A percentile compares a stretch with the other conserved stretches of the same genome.
phyloP scores from a whole-genome alignment of 2,797 vertebrate species.

The Hemitrygon akajei region DNA sequence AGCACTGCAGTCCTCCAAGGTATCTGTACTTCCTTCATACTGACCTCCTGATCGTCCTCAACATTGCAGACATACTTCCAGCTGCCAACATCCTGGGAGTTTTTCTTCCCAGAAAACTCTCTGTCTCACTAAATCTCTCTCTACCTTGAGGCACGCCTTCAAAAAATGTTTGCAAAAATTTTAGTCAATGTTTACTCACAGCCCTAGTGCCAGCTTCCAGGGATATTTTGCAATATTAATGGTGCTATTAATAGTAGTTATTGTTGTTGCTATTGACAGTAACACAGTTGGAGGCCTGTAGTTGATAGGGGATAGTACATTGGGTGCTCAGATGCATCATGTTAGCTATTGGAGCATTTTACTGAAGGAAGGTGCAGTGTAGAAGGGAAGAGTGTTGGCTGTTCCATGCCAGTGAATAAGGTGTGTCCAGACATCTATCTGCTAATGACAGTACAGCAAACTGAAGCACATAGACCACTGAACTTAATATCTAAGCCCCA shows the following conservation, averaged over 20 bases:
- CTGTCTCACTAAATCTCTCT: too few species aligned
- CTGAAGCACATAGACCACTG: neutral
- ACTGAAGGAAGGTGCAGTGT: neutral
- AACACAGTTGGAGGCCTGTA: neutral
- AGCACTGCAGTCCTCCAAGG: too few species aligned
- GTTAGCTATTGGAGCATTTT: neutral
- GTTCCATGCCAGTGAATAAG: neutral
- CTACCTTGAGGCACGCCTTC: too few species aligned
- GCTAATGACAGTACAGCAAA: neutral
- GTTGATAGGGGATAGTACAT: neutral
- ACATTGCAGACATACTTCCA: too few species aligned
- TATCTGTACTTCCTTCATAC: too few species aligned
- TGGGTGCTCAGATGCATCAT: neutral
- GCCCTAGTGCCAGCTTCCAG: neutral
- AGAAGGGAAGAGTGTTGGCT: neutral
- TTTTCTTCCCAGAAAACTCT: too few species aligned
- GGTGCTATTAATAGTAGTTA: neutral
- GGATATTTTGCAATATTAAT: neutral
- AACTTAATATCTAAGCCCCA: neutral
- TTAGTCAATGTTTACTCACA: too few species aligned
- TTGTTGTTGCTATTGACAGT: neutral
- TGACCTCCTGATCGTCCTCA: too few species aligned
- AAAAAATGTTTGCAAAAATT: too few species aligned
- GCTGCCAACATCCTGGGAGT: too few species aligned
- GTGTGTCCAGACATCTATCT: neutral